Base-by-base conservation (phyloP, 2,888 invertebrate species). In the Cantharis rustica region DNA sequence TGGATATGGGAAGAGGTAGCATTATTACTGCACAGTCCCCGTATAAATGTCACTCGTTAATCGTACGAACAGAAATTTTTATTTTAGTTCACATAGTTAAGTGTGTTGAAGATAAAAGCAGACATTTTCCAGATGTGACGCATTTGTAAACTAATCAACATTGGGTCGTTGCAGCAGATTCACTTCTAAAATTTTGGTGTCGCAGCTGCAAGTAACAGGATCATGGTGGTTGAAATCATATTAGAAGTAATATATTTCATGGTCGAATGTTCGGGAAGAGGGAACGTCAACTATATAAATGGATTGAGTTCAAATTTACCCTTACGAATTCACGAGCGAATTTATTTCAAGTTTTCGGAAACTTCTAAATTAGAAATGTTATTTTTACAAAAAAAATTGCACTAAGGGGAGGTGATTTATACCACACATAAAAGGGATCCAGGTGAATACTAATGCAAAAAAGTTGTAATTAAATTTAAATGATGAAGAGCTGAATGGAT, bases 141-240 rank as follows among this genome's bases (percentile, higher is more conserved):
- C 70, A 69, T 75, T 75, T 75, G 74, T 71, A 75, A 70, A 75
- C 31, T 71, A 70, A 75, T 75, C 74, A 75, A 75, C 74, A 68
- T 70, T 26, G 74, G 64, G 64, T 23, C 64, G 23, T 23, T 66
- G 16, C 10, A 23, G 23, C 64, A 20, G 23, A 17, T 66, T 66
- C 20, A 63, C 16, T 16, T 66, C 64, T 20, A 23, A 20, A 66
- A 20, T 66, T 66, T 23, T 66, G 20, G 23, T 20, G 64, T 23
- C 64, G 23, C 64, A 66, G 64, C 64, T 66, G 64, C 64, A 20
- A 66, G 20, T 66, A 66, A 66, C 64, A 66, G 64, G 64, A 66
- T 66, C 64, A 66, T 66, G 64, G 64, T 69, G 69, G 31, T 69
- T 17, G 61, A 66, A 62, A 72, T 72, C 72, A 68, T 72, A 72